phyloP scores from a whole-genome alignment of 2,888 invertebrate species.

The Frankliniella intonsa region DNA sequence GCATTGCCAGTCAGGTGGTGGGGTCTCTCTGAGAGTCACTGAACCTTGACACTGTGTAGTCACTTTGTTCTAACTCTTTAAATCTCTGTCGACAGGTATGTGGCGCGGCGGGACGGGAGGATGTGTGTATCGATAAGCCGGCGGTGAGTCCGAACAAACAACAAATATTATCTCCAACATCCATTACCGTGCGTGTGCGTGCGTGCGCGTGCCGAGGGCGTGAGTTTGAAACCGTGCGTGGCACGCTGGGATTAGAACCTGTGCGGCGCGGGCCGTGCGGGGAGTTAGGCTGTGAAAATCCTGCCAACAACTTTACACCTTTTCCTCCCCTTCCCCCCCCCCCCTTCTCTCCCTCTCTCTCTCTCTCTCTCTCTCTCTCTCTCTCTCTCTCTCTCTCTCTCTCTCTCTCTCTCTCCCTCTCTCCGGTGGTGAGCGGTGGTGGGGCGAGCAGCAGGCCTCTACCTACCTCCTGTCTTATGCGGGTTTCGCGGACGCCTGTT shows the following conservation, averaged over 20 bases:
- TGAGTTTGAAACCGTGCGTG: too few species aligned
- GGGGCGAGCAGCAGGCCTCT: not conserved
- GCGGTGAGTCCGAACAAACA: too few species aligned
- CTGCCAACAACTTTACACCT: slow-evolving; percentile 19
- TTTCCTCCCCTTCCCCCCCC: not conserved
- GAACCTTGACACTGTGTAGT: too few species aligned
- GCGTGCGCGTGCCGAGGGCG: too few species aligned
- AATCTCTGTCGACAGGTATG: too few species aligned
- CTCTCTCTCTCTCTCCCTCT: not conserved
- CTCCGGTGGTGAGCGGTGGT: not conserved
- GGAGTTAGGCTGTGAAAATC: not conserved
- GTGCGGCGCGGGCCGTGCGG: not conserved
- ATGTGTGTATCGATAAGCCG: too few species aligned
- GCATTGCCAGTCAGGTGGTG: too few species aligned
- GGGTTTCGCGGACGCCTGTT: not conserved
- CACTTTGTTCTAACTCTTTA: too few species aligned
- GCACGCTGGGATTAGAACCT: not conserved
- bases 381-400: not conserved
- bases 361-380: not conserved
- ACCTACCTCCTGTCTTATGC: not conserved
- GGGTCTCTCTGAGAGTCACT: too few species aligned
- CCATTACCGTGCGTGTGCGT: too few species aligned
- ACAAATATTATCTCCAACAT: too few species aligned
- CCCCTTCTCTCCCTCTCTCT: not conserved
- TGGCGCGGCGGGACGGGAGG: too few species aligned